These are phyloP conservation scores for Strigops habroptila DNA, from an alignment of 2,113 vertebrate species.

Conservation along the genomic window DNA sequence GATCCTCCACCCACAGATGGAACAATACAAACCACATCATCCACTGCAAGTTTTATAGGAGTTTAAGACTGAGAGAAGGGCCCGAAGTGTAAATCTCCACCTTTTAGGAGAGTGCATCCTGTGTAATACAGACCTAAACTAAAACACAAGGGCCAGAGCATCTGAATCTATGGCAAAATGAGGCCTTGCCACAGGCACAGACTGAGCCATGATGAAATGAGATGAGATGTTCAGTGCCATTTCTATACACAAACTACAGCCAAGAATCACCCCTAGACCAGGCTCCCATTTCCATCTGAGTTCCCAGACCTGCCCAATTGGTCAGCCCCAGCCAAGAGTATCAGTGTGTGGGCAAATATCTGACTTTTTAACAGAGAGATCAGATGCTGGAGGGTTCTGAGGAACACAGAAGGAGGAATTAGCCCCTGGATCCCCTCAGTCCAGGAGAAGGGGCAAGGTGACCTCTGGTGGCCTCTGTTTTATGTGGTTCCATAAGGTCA, in stretches of 20 bases:
- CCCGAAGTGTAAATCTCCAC: not conserved
- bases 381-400: not conserved
- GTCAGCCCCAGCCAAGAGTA: not conserved
- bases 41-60: rapidly evolving
- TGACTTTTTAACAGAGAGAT: not conserved
- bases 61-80: not conserved
- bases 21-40: not conserved
- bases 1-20: not conserved
- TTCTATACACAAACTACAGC: not conserved
- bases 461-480: constrained; percentile 11
- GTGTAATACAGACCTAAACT: rapidly evolving
- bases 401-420: not conserved
- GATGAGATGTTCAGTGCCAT: not conserved
- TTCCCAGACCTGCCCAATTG: not conserved
- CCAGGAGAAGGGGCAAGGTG: not conserved
- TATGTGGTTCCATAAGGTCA: not conserved
- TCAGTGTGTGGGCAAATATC: not conserved
- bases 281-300: not conserved
- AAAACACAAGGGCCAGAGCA: not conserved
- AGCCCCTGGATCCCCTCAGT: rapidly evolving
- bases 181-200: not conserved
- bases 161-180: not conserved
- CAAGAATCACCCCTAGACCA: not conserved
- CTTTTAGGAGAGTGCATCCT: not conserved
- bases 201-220: not conserved